Conservation (phyloP, 2,797 vertebrate genomes). For the Acipenser ruthenus region DNA sequence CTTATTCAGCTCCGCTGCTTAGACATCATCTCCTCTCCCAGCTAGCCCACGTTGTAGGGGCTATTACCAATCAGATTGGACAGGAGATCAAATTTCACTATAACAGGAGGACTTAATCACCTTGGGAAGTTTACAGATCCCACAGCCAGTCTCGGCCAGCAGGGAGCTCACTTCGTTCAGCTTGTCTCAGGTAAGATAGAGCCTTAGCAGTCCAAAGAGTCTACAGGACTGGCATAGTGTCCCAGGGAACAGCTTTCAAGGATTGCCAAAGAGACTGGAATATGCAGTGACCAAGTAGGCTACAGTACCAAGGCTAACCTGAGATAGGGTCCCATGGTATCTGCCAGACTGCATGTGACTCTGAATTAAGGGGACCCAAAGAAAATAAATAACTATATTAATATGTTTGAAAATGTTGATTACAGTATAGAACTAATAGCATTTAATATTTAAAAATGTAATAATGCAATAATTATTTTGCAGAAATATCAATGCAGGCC, state of each 20-base stretch:
- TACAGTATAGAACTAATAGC: too few relatives aligned
- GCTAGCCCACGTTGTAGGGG: slow-evolving; percentile 21
- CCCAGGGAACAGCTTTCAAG: slow-evolving; percentile 26
- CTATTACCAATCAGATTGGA: slow-evolving; percentile 68
- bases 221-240: slow-evolving; percentile 23
- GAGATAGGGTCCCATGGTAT: neutral
- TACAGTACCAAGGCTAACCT: slow-evolving; percentile 2
- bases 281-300: neutral
- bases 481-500: too few relatives aligned
- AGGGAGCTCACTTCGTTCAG: slow-evolving; percentile 63
- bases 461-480: too few relatives aligned
- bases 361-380: too few relatives aligned
- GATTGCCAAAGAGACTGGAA: slow-evolving; percentile 25
- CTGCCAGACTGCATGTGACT: too few relatives aligned
- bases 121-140: slow-evolving; percentile 46
- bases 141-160: slow-evolving; percentile 53
- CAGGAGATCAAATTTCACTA: slow-evolving; percentile 76
- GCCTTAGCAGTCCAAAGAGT: slow-evolving; percentile 1
- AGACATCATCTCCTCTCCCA: slow-evolving; percentile 42
- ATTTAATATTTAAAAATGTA: too few relatives aligned
- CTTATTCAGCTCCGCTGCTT: slow-evolving; percentile 69
- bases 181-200: slow-evolving; percentile 62
- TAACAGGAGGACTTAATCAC: slow-evolving; percentile 66
- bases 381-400: too few relatives aligned
- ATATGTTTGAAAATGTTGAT: too few relatives aligned